Conservation (phyloP, 2,888 invertebrate species). For the Galeruca laticollis region DNA sequence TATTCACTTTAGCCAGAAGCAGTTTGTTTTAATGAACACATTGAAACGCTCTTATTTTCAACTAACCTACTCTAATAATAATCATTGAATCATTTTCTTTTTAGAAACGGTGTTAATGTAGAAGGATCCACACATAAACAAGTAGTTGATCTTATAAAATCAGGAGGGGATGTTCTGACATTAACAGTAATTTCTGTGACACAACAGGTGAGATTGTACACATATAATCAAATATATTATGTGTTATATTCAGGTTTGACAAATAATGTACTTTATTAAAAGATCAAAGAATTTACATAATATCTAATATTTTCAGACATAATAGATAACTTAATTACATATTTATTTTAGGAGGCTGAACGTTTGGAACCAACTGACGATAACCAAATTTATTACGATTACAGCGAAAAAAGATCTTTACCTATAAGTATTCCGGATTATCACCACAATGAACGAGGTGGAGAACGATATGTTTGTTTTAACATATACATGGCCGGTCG, state of each 20-base stretch:
- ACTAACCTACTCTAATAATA: too few relatives aligned
- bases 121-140: constrained; percentile 99
- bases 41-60: too few relatives aligned
- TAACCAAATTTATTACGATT: constrained; percentile 84
- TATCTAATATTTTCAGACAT: not conserved
- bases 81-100: constrained; percentile 60
- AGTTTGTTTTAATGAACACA: too few relatives aligned
- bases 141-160: constrained; percentile 98
- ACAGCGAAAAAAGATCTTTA: constrained; percentile 92
- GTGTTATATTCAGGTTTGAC: too few relatives aligned
- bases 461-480: constrained; percentile 93
- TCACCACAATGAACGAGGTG: constrained; percentile 86
- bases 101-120: constrained; percentile 96
- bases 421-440: constrained; percentile 96
- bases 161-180: constrained; percentile 96
- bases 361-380: constrained; percentile 88
- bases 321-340: not conserved
- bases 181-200: constrained; percentile 97
- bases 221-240: not conserved
- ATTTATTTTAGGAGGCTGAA: constrained; percentile 79
- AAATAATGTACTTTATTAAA: not conserved
- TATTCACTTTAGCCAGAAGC: too few relatives aligned
- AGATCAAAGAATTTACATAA: not conserved
- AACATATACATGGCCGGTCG: constrained; percentile 99
- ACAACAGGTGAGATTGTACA: constrained; percentile 75